Evolutionary conservation across 2,113 vertebrate genomes (phyloP).

Genomic region (Pygoscelis adeliae): DNA sequence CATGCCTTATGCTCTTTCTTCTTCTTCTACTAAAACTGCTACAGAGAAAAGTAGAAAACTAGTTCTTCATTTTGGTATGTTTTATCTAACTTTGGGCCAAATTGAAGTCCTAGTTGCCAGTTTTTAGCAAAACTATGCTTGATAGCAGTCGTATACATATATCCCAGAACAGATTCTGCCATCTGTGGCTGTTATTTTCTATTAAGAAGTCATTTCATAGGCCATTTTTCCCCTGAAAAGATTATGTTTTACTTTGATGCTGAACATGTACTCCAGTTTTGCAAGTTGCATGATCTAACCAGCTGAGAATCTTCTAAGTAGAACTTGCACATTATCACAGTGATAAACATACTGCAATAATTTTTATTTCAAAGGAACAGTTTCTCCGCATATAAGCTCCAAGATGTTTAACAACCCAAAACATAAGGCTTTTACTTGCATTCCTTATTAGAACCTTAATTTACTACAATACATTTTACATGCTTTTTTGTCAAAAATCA

Average conservation of each 20-base stretch:
- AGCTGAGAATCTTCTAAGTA: background rate
- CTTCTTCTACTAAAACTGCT: background rate
- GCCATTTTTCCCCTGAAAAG: background rate
- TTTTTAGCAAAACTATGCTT: background rate
- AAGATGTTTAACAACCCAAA: background rate
- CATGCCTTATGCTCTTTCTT: background rate
- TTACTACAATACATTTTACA: background rate
- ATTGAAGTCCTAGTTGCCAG: background rate
- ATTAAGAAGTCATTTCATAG: background rate
- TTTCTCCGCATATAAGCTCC: background rate
- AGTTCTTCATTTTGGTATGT: background rate
- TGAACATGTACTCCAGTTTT: background rate
- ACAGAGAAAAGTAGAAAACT: background rate
- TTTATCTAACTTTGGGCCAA: background rate
- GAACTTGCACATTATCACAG: background rate
- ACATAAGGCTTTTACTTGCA: background rate
- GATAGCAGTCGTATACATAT: background rate
- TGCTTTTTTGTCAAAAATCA: background rate
- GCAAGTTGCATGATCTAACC: background rate
- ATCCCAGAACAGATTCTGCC: background rate
- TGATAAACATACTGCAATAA: background rate
- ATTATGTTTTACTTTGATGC: background rate
- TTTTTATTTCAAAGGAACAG: background rate
- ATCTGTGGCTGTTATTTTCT: background rate
- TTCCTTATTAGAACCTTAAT: background rate